Evolutionary conservation across 2,888 invertebrate species (phyloP), one percentile per base, ranked within the genome.

Genomic region (Bembecia ichneumoniformis): DNA sequence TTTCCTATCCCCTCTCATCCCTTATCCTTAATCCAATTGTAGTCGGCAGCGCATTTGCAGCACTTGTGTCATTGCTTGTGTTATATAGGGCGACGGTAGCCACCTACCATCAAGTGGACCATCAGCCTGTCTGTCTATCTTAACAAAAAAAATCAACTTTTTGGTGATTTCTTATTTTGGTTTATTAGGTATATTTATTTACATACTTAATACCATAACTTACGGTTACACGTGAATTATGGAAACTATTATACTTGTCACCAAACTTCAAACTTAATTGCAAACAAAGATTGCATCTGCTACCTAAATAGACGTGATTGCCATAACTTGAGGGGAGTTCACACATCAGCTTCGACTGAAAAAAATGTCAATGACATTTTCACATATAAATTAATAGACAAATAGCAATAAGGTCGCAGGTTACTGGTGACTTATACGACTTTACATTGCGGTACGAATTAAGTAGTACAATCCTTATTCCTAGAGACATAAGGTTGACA

Each of bases 361-460:
- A 52, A 54, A 62, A 66, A 63, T 34, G 53, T 55, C 60, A 68
- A 68, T 77, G 78, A 77, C 77, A 71, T 73, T 74, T 71, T 62
- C 66, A 60, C 68, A 76, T 76, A 76, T 75, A 74, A 74, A 77
- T 64, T 60, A 57, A 54, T 35, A 66, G 71, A 81, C 71, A 70
- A 76, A 75, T 77, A 66, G 71, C 63, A 59, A 15, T 52, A 55
- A 59, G 70, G 74, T 67, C 64, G 74, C 55, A 80, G 78, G 71
- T 74, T 65, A 66, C 57, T 50, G 55, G 58, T 55, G 60, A 53
- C 51, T 55, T 49, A 53, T 55, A 49, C 15, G 17, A 63, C 57
- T 49, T 56, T 53, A 53, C 13, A 14, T 50, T 51, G 43, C 51
- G 14, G 28, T 47, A n/a, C 9, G 17, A 11, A 7, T 46, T 51